Conservation (phyloP, 2,113 vertebrate genomes). For the Anhinga rufa region DNA sequence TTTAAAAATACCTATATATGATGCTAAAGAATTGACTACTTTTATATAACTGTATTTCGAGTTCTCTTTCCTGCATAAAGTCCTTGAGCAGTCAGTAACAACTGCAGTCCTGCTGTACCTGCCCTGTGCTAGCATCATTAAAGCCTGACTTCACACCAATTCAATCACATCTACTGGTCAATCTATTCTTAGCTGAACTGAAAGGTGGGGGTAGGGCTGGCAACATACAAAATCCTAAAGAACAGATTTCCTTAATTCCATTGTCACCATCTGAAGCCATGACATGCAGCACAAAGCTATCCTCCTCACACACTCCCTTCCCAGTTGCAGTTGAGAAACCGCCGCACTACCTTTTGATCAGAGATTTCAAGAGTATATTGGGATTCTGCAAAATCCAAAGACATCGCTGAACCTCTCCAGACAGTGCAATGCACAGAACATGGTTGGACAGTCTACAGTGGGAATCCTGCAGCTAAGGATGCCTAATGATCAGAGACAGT, state of each 20-base stretch:
- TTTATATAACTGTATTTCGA: not conserved
- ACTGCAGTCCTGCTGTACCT: not conserved
- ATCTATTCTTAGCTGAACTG: not conserved
- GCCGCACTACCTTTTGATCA: not conserved
- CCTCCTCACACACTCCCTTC: not conserved
- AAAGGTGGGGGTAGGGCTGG: not conserved
- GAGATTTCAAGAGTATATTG: not conserved
- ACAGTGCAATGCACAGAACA: not conserved
- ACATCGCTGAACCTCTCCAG: not conserved
- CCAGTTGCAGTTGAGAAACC: not conserved
- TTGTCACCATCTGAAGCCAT: not conserved
- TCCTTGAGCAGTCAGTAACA: not conserved
- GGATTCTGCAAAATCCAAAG: not conserved
- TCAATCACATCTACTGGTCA: not conserved
- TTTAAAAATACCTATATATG: not conserved
- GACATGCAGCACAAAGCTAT: not conserved
- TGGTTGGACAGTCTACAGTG: not conserved
- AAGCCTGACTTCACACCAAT: not conserved
- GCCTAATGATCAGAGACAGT: not conserved
- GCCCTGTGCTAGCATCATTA: not conserved
- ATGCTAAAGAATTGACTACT: not conserved
- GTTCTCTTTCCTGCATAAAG: not conserved
- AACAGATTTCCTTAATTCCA: not conserved
- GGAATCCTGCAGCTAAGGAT: not conserved
- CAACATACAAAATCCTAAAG: not conserved